Evolutionary conservation across 2,888 invertebrate genomes (phyloP).

Genomic region (Abrostola tripartita): DNA sequence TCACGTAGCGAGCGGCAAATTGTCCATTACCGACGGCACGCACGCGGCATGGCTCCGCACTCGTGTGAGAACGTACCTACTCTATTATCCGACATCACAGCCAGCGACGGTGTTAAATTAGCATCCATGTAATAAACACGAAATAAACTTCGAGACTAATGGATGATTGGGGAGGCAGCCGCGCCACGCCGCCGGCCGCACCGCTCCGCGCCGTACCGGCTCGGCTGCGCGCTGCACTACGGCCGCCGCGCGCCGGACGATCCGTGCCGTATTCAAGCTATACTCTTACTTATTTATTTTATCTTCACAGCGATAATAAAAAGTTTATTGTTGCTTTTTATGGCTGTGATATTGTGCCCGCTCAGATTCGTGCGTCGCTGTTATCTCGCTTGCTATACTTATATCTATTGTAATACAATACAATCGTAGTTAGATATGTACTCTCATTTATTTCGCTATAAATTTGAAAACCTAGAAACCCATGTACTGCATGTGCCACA

Average conservation of each 20-base stretch:
- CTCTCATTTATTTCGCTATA: too few species aligned
- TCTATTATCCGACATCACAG: conserved; percentile 70
- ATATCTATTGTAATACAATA: conserved; percentile 3
- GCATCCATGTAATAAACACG: conserved; percentile 79
- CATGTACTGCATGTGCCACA: too few species aligned
- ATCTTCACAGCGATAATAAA: conserved; percentile 76
- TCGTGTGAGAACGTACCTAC: conserved; percentile 58
- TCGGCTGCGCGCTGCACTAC: conserved; percentile 14
- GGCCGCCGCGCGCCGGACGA: conserved; percentile 42
- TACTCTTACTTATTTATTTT: conserved; percentile 71
- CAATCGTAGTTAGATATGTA: too few species aligned
- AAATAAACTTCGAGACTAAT: conserved; percentile 85
- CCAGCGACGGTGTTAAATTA: conserved; percentile 72
- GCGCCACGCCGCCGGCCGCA: too few species aligned
- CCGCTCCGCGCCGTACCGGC: conserved; percentile 16
- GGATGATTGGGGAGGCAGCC: conserved; percentile 72
- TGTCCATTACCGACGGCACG: conserved; percentile 57
- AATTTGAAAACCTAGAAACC: too few species aligned
- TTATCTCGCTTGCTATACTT: conserved; percentile 47
- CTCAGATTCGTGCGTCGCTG: conserved; percentile 62
- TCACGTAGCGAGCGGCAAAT: conserved; percentile 57
- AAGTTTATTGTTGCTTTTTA: conserved; percentile 82
- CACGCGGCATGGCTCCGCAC: conserved; percentile 19
- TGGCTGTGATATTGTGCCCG: conserved; percentile 69
- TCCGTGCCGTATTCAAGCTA: conserved; percentile 67